Evolutionary conservation across 2,113 vertebrate genomes (phyloP).

Genomic region (Xenopus laevis): DNA sequence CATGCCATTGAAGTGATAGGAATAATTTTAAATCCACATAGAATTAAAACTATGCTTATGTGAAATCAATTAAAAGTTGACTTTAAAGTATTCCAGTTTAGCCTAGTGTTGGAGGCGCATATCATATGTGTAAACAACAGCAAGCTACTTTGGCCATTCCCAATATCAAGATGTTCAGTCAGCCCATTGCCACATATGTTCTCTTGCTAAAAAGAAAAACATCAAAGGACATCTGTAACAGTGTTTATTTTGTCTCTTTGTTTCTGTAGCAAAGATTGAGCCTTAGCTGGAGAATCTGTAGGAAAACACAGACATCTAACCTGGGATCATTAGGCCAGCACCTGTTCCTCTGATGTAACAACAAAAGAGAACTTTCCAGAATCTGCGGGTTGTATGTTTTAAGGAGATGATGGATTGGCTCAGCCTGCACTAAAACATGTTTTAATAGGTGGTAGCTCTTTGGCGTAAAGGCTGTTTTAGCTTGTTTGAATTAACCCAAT

Average conservation of each 20-base stretch:
- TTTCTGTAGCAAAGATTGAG: background rate
- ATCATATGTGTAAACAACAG: background rate
- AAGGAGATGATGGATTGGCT: background rate
- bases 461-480: no score
- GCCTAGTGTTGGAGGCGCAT: no score
- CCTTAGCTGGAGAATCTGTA: conserved; percentile 2
- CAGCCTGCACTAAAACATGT: background rate
- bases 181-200: conserved; percentile 6
- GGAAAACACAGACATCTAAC: conserved; percentile 11
- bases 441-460: no score
- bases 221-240: conserved; percentile 17
- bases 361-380: background rate
- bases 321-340: conserved; percentile 14
- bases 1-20: no score
- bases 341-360: conserved; percentile 21
- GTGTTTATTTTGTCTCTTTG: conserved; percentile 12
- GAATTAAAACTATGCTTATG: no score
- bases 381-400: background rate
- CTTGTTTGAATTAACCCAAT: no score
- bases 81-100: no score
- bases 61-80: no score
- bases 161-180: conserved; percentile 1
- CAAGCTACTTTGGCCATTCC: background rate
- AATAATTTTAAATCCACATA: no score
- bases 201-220: background rate